phyloP scores from a whole-genome alignment of 2,888 invertebrate species.

The Horisme vitalbata region DNA sequence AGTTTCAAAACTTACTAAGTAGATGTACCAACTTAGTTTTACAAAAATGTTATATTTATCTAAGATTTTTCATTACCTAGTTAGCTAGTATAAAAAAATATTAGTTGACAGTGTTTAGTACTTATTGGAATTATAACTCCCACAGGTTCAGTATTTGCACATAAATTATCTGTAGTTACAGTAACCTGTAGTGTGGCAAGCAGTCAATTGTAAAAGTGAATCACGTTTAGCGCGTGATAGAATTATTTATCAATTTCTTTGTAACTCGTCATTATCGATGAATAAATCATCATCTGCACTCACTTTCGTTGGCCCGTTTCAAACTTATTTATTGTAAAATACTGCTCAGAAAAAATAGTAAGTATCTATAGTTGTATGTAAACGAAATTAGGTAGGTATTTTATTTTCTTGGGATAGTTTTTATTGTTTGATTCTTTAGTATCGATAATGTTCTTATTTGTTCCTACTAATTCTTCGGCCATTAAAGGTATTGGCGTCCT shows the following conservation, averaged over 20 bases:
- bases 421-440: not conserved
- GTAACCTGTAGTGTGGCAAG: slow-evolving; percentile 29
- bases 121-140: slow-evolving; percentile 17
- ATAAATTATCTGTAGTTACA: too few relatives aligned
- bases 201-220: slow-evolving; percentile 34
- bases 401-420: not conserved
- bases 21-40: not conserved
- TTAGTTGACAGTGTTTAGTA: slow-evolving; percentile 15
- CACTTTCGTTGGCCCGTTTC: slow-evolving; percentile 26
- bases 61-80: not conserved
- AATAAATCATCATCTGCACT: slow-evolving; percentile 26
- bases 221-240: slow-evolving; percentile 48
- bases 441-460: slow-evolving; percentile 49
- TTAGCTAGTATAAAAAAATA: slow-evolving; percentile 7
- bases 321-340: slow-evolving; percentile 4
- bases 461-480: slow-evolving; percentile 67
- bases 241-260: slow-evolving; percentile 47
- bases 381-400: too few relatives aligned
- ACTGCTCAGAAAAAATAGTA: not conserved
- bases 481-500: slow-evolving; percentile 70
- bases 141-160: slow-evolving; percentile 31
- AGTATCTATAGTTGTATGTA: not conserved
- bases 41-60: slow-evolving; percentile 2
- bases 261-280: slow-evolving; percentile 39
- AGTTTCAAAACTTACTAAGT: too few relatives aligned